These are phyloP conservation scores for Grammomys dolichurus DNA, from an alignment of 2,113 vertebrate species.

Conservation along the genomic window DNA sequence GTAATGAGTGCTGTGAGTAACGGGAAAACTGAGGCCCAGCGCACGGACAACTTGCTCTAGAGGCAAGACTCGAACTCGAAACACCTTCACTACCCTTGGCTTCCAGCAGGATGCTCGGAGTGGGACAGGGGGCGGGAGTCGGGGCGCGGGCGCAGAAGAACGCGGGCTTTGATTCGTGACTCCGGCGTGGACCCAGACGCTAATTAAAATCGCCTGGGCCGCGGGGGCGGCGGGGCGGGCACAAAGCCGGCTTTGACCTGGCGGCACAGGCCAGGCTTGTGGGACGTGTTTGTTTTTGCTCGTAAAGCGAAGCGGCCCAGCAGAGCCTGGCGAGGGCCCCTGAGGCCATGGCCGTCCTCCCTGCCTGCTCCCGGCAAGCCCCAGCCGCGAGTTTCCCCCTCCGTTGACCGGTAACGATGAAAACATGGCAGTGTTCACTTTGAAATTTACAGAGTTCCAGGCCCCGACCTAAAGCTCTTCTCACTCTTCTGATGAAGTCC, in stretches of 20 bases:
- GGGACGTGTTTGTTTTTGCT: conserved; percentile 81
- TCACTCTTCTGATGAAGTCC: background rate
- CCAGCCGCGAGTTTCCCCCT: background rate
- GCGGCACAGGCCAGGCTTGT: conserved; percentile 80
- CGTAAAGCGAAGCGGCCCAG: conserved; percentile 68
- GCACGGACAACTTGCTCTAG: background rate
- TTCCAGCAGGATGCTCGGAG: conserved; percentile 53
- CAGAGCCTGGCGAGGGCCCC: conserved; percentile 69
- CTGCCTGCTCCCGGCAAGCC: background rate
- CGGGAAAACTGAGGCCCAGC: background rate
- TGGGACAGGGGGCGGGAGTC: background rate
- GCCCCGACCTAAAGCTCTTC: background rate
- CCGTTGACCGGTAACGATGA: accelerated
- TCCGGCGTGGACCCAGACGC: conserved; percentile 87
- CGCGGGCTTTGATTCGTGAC: conserved; percentile 87
- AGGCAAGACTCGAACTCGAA: conserved; percentile 63
- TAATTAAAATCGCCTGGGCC: conserved; percentile 91
- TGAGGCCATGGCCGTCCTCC: conserved; percentile 68
- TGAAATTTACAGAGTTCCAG: background rate
- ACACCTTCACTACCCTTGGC: conserved; percentile 41
- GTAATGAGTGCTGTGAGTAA: background rate
- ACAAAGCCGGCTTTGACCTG: conserved; percentile 89
- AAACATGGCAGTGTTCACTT: background rate
- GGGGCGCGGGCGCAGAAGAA: conserved; percentile 82
- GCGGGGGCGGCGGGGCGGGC: conserved; percentile 80